Base-by-base conservation (phyloP, 2,113 vertebrate genomes). In the Epinephelus fuscoguttatus region DNA sequence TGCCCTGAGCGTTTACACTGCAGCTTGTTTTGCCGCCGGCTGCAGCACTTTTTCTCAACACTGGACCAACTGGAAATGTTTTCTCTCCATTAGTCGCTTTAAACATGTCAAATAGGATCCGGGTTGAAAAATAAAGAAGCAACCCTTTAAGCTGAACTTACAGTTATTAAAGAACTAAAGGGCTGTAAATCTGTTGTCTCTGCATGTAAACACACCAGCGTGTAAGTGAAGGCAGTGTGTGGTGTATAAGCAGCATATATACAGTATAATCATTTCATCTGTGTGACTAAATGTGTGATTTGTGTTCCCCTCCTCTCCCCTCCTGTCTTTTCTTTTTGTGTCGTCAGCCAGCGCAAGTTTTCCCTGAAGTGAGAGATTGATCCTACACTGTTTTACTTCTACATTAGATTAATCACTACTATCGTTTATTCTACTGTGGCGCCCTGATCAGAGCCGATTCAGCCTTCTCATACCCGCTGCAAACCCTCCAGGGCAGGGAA, bases 271-370 rank as follows among this genome's bases (percentile, higher is more conserved):
- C 7, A 49, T 33, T 42, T 42, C 8, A 8, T 0, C 21, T 67
- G 23, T 42, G 76, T 77, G 42, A 7, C 45, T 42, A n/a, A 23
- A n/a, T 53, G 63, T 74, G 56, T 69, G 79, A 60, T 42, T n/a
- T 47, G 49, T 67, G 18, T 25, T 17, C 14, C 21, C 56, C 3
- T 45, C 81, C 27, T 76, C 60, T 42, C 69, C 78, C 62, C 23
- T 78, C 75, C 61, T 27, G 63, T 78, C 84, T 49, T 67, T 10
- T 73, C 61, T 70, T 69, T 61, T 23, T 21, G 47, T 75, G 30
- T 81, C 8, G 63, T 89, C 88, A 89, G 92, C 86, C 93, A 92
- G 89, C 71, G 45, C 15, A 7, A 23, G 59, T 71, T 85, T 84
- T 84, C 80, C 73, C 81, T 89, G 70, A 74, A 78, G 60, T 15